Percentiles rank a stretch among this genome's conserved stretches.
Conservation (phyloP, 2,888 invertebrate species). For the Oligia latruncula region DNA sequence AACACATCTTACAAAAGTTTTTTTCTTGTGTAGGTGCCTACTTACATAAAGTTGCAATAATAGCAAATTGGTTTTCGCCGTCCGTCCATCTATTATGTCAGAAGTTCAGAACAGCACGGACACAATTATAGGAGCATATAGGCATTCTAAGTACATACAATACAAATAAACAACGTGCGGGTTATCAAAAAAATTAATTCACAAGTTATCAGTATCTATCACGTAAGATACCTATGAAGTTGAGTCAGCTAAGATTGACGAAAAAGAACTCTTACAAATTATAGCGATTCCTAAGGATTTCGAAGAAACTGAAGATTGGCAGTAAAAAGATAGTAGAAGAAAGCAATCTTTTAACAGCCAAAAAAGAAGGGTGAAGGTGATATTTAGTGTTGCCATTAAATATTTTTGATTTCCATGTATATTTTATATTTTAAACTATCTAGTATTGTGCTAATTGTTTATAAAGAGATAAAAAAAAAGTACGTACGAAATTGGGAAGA, state of each 20-base stretch:
- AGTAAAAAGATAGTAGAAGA: background rate
- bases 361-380: slow-evolving; percentile 2
- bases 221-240: slow-evolving; percentile 10
- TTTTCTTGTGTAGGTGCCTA: too few species aligned
- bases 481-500: background rate
- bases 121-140: background rate
- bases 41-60: too few species aligned
- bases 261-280: slow-evolving; percentile 1
- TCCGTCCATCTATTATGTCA: background rate
- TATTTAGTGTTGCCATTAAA: slow-evolving; percentile 28
- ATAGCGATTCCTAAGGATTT: background rate
- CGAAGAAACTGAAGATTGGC: background rate
- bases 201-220: slow-evolving; percentile 29
- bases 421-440: background rate
- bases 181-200: background rate
- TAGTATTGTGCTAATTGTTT: background rate
- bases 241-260: slow-evolving; percentile 6
- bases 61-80: background rate
- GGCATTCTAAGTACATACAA: too few species aligned
- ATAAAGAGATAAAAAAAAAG: too few species aligned
- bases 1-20: too few species aligned
- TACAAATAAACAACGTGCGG: background rate
- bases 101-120: background rate
- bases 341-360: too few species aligned
- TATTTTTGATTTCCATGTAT: background rate